phyloP scores from a whole-genome alignment of 2,888 invertebrate species.

The Rugalucina vietnamica region DNA sequence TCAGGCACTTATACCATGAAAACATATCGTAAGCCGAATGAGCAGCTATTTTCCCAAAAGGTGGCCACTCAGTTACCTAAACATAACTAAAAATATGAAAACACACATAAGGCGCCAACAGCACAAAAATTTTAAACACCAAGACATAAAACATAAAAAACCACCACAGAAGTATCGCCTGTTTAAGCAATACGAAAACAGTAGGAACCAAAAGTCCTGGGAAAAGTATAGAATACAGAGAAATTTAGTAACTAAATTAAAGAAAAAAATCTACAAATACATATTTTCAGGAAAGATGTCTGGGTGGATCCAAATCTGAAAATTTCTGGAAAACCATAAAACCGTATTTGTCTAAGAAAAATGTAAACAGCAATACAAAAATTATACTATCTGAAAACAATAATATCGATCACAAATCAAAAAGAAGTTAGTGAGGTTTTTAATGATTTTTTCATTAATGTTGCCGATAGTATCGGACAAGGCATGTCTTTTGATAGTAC shows the following conservation, averaged over 20 bases:
- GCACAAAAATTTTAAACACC: too few relatives aligned
- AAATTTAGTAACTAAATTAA: slow-evolving; percentile 26
- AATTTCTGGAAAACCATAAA: slow-evolving; percentile 35
- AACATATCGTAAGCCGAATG: too few relatives aligned
- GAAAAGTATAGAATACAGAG: slow-evolving; percentile 16
- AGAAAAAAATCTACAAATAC: slow-evolving; percentile 29
- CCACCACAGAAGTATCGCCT: too few relatives aligned
- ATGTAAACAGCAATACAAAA: not conserved
- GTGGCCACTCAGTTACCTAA: too few relatives aligned
- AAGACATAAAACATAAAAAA: too few relatives aligned
- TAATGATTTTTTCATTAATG: not conserved
- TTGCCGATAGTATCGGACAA: not conserved
- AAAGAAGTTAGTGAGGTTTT: not conserved
- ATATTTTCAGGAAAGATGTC: slow-evolving; percentile 33
- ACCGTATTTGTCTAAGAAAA: slow-evolving; percentile 35
- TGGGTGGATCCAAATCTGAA: slow-evolving; percentile 25
- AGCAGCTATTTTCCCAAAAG: too few relatives aligned
- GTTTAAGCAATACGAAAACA: not conserved
- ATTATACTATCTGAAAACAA: slow-evolving; percentile 14
- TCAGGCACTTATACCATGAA: too few relatives aligned
- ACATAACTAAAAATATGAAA: too few relatives aligned
- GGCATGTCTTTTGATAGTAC: not conserved
- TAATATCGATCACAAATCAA: not conserved
- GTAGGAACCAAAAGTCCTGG: not conserved
- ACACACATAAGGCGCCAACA: too few relatives aligned